phyloP scores from a whole-genome alignment of 1,140 invertebrate genomes.

The Halictus rubicundus region DNA sequence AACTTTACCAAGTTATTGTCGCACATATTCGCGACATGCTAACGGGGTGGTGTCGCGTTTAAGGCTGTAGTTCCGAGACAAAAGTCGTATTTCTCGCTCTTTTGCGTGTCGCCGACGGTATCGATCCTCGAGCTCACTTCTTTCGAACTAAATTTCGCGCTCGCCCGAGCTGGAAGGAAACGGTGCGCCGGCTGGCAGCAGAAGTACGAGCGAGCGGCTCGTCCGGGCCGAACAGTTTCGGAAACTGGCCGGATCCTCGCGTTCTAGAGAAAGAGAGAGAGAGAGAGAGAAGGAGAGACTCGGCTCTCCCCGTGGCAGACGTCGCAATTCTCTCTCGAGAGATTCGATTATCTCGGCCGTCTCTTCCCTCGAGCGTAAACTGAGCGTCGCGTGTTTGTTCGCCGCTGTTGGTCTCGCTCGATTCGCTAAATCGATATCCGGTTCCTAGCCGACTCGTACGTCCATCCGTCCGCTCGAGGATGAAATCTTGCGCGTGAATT shows the following conservation, averaged over 20 bases:
- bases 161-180: conserved; percentile 5
- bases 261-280: neutral
- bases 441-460: neutral
- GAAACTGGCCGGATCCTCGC: neutral
- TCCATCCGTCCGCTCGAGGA: neutral
- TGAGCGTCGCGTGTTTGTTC: conserved; percentile 20
- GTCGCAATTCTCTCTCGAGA: conserved; percentile 13
- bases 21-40: no score
- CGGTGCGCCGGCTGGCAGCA: neutral
- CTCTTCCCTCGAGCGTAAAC: conserved; percentile 3
- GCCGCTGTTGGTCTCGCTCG: neutral
- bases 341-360: conserved; percentile 23
- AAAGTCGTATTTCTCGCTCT: neutral
- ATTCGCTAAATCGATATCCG: conserved; percentile 18
- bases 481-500: neutral
- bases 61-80: no score
- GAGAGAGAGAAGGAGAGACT: no score
- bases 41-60: no score
- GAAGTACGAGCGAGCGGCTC: neutral
- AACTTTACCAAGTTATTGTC: no score
- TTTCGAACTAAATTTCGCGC: conserved; percentile 33
- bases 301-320: neutral
- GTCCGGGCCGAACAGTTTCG: conserved; percentile 1
- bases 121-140: neutral
- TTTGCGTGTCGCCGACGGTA: neutral